Evolutionary conservation across 2,888 invertebrate genomes (phyloP), one percentile per base, ranked within the genome.

Genomic region (Fragum fragum): DNA sequence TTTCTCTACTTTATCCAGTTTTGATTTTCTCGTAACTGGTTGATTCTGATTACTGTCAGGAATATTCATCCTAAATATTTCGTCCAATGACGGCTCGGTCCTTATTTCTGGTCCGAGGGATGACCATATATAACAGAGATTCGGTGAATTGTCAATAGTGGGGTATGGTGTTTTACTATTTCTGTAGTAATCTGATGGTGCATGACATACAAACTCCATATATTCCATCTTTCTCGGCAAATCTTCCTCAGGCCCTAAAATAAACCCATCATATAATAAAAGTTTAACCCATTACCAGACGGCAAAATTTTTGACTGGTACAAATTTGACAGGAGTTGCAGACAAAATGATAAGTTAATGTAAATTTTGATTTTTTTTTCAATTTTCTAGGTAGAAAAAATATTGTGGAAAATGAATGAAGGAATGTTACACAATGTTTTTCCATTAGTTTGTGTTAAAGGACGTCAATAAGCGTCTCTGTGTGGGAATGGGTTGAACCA

Each of bases 171-270:
- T 96, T 86, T 96, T 96, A 88, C 96, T 96, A 11, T 97, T 96
- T 92, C 97, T 96, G 94, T 90, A 94, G 83, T 98, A 98, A 94
- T 98, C 98, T 0, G 98, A 97, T 0, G 98, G 98, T 0, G 98
- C 98, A 92, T 98, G 98, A 97, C 98, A 98, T 14, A 98, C 96
- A 95, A 98, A 98, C 92, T 98, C 97, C 96, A 98, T 97, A 88
- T 96, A 97, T 39, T 97, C 97, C 73, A 98, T 95, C 93, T 97
- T 97, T 7, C 98, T 96, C 0, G 98, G 97, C 1, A 97, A 95
- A 87, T 98, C 98, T 95, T 98, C 98, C 92, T 98, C 98, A 0
- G 98, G 98, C 1, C 98, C 97, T 97, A 93, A 16, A 61, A 61
- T 32, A 32, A 7, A 59, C 39, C 6, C 14, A 9, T 14, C 39